phyloP scores from a whole-genome alignment of 1,140 invertebrate genomes.

The Laupala kohalensis region DNA sequence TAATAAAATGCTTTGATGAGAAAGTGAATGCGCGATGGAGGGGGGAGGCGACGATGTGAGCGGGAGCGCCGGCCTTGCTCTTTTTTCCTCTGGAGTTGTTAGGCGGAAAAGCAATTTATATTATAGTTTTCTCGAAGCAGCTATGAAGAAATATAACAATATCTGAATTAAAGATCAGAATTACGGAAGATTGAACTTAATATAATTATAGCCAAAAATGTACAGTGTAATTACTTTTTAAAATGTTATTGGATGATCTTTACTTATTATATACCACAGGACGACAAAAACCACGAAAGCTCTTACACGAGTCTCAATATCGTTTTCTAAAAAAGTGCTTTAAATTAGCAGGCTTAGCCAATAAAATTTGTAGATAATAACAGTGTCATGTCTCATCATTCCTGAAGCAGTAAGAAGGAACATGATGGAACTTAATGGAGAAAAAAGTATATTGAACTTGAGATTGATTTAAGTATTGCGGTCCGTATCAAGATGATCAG shows the following conservation, averaged over 20 bases:
- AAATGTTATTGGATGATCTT: conserved; percentile 6
- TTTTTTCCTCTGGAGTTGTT: not conserved
- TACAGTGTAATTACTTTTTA: conserved; percentile 10
- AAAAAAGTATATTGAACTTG: not conserved
- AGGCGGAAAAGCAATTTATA: not conserved
- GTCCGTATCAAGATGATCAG: not conserved
- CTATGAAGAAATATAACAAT: not conserved
- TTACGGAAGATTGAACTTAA: conserved; percentile 2
- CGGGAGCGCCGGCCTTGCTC: not conserved
- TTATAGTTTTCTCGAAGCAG: not conserved
- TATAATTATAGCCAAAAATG: conserved; percentile 11
- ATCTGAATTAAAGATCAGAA: conserved; percentile 6
- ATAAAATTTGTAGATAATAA: not conserved
- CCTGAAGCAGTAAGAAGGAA: not conserved
- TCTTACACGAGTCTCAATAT: not conserved
- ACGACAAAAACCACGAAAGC: not conserved
- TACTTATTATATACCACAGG: conserved; percentile 1
- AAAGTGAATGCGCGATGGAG: not conserved
- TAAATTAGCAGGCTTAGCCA: not conserved
- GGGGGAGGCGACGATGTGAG: not conserved
- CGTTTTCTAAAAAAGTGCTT: not conserved
- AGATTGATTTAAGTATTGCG: not conserved
- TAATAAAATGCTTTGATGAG: not conserved
- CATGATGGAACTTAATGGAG: not conserved
- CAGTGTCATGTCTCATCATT: not conserved